A percentile compares a stretch with the other conserved stretches of the same genome.
Conservation (phyloP, 1,140 invertebrate species). For the Chrysomallon squamiferum region DNA sequence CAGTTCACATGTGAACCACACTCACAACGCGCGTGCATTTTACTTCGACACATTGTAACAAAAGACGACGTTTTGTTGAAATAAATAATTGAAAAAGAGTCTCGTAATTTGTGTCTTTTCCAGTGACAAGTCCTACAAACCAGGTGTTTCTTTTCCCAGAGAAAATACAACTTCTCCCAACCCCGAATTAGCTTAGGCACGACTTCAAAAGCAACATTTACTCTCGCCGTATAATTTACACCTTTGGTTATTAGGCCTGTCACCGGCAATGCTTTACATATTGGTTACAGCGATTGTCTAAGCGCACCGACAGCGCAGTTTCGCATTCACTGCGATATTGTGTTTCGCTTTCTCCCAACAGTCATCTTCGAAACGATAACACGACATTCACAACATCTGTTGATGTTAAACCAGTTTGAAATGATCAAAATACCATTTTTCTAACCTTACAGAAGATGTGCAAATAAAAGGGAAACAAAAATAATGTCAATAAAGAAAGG, state of each 20-base stretch:
- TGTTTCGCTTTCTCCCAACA: background rate
- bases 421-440: constrained; percentile 4
- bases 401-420: constrained; percentile 1
- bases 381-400: background rate
- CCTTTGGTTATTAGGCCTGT: background rate
- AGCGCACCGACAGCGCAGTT: no score
- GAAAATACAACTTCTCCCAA: background rate
- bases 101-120: no score
- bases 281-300: background rate
- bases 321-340: background rate
- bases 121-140: no score
- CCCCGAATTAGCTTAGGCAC: background rate
- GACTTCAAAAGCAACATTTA: constrained; percentile 9
- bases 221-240: constrained; percentile 5
- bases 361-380: background rate
- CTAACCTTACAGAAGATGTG: background rate
- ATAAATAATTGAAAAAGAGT: no score
- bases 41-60: no score
- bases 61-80: no score
- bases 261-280: background rate
- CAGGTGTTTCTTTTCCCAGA: background rate
- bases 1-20: no score
- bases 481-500: no score
- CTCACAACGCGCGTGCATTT: no score
- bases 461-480: no score